These are phyloP conservation scores for Leptosomus discolor DNA, from an alignment of 2,113 vertebrate species.

Conservation along the genomic window DNA sequence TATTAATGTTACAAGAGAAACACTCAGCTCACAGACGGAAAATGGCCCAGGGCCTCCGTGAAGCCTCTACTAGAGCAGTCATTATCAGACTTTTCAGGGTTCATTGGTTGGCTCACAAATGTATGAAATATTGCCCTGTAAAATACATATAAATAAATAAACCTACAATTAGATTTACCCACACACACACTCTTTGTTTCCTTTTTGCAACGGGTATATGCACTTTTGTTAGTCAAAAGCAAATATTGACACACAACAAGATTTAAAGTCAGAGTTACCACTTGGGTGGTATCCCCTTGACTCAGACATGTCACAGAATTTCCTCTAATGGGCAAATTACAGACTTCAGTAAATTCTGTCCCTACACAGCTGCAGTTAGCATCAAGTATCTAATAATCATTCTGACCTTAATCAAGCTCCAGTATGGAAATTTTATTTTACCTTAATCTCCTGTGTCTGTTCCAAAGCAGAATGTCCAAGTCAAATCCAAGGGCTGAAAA, in stretches of 20 bases:
- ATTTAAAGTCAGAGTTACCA: not conserved
- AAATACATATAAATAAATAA: not conserved
- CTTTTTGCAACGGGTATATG: not conserved
- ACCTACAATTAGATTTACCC: not conserved
- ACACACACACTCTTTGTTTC: not conserved
- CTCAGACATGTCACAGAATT: not conserved
- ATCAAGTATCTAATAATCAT: slow-evolving; percentile 13
- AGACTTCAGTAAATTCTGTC: slow-evolving; percentile 1
- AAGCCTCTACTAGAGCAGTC: not conserved
- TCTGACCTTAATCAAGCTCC: slow-evolving; percentile 35
- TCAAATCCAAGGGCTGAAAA: not conserved
- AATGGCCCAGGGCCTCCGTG: accelerated
- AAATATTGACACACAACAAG: not conserved
- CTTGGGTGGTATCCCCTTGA: slow-evolving; percentile 10
- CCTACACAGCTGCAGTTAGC: slow-evolving; percentile 41
- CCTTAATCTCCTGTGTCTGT: not conserved
- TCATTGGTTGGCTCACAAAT: not conserved
- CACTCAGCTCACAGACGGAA: not conserved
- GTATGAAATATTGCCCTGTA: not conserved
- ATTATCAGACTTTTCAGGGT: not conserved
- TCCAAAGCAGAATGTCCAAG: slow-evolving; percentile 24
- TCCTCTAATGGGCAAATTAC: slow-evolving; percentile 38
- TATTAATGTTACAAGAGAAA: not conserved
- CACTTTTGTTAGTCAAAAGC: not conserved
- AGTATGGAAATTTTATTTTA: slow-evolving; percentile 28